Conservation (phyloP, 2,113 vertebrate species). For the Melanocharis versteri region DNA sequence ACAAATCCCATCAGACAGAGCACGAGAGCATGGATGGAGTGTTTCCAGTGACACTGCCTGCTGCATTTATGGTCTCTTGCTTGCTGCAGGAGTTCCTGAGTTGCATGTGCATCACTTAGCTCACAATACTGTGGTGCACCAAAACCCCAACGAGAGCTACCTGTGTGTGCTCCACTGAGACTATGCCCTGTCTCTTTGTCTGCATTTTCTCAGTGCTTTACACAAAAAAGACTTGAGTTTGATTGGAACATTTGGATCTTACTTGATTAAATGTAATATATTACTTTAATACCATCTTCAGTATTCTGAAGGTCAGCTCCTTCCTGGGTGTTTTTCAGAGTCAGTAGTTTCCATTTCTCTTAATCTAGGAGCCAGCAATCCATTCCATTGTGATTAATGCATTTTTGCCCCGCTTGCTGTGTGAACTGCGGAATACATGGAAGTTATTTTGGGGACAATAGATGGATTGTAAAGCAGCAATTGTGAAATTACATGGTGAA, state of each 20-base stretch:
- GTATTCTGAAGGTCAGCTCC: neutral
- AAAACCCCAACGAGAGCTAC: neutral
- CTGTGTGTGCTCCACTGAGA: neutral
- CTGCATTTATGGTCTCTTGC: neutral
- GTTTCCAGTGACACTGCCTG: neutral
- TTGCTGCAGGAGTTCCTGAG: neutral
- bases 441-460: neutral
- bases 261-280: neutral
- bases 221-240: neutral
- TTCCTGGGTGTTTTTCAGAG: neutral
- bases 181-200: neutral
- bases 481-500: neutral
- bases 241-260: neutral
- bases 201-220: neutral
- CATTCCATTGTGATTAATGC: neutral
- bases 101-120: neutral
- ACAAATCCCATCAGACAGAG: neutral
- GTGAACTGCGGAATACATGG: neutral
- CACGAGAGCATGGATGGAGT: neutral
- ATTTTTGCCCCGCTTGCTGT: neutral
- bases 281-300: neutral
- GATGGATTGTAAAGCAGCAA: neutral
- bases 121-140: neutral
- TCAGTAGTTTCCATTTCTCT: neutral
- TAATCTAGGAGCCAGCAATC: neutral